Evolutionary conservation across 1,140 invertebrate species (phyloP).

Genomic region (Eupristina koningsbergeri): DNA sequence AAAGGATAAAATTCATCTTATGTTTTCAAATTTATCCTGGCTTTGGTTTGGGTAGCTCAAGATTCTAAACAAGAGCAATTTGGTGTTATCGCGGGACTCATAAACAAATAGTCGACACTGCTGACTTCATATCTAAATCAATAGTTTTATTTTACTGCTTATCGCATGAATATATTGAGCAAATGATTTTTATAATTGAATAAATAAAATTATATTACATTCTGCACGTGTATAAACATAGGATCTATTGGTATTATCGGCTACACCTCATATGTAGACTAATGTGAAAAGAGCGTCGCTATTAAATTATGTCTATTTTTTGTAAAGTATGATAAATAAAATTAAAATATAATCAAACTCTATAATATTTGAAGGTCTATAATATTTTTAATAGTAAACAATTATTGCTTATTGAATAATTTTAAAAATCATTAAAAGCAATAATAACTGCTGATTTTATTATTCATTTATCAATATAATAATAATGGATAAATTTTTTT

Average conservation of each 20-base stretch:
- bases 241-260: background rate
- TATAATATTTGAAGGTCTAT: too few relatives aligned
- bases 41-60: slow-evolving; percentile 1
- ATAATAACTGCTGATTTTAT: too few relatives aligned
- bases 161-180: background rate
- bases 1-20: background rate
- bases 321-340: too few relatives aligned
- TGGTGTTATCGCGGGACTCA: slow-evolving; percentile 16
- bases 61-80: slow-evolving; percentile 30
- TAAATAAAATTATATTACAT: slow-evolving; percentile 1
- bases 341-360: too few relatives aligned
- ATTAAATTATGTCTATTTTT: too few relatives aligned
- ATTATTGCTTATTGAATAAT: too few relatives aligned
- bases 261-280: background rate
- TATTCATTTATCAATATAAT: too few relatives aligned
- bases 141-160: slow-evolving; percentile 30
- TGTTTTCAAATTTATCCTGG: background rate
- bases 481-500: too few relatives aligned
- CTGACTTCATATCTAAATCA: slow-evolving; percentile 29
- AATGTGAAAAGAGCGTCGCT: too few relatives aligned
- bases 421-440: too few relatives aligned
- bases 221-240: background rate
- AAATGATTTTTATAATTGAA: background rate
- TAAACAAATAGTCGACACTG: slow-evolving; percentile 32
- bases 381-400: too few relatives aligned